phyloP scores from a whole-genome alignment of 1,140 invertebrate species.

The Rhyzopertha dominica region DNA sequence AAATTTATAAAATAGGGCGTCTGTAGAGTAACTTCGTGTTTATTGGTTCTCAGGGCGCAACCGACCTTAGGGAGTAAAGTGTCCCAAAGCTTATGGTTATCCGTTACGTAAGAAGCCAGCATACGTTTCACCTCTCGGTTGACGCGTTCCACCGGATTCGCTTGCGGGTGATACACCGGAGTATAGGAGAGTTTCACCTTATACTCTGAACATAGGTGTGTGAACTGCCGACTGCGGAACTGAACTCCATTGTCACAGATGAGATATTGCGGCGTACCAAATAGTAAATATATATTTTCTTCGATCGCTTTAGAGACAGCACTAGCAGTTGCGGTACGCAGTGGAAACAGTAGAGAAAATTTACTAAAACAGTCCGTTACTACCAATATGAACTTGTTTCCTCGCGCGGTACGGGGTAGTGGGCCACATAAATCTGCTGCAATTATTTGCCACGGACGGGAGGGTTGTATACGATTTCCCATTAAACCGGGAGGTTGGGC shows the following conservation, averaged over 20 bases:
- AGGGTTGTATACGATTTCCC: too few species aligned
- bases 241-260: constrained; percentile 12
- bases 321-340: constrained; percentile 10
- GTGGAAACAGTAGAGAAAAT: constrained; percentile 10
- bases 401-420: constrained; percentile 18
- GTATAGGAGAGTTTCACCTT: constrained; percentile 10
- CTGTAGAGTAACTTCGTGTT: constrained; percentile 32
- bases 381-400: constrained; percentile 38
- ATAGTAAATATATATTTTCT: constrained; percentile 15
- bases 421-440: constrained; percentile 40
- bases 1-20: constrained; percentile 30
- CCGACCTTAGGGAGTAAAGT: constrained; percentile 22
- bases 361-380: constrained; percentile 27
- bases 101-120: constrained; percentile 26
- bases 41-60: constrained; percentile 31
- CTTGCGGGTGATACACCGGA: constrained; percentile 15
- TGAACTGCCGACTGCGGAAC: constrained; percentile 5
- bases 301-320: constrained; percentile 8
- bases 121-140: constrained; percentile 36
- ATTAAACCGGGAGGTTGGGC: too few species aligned
- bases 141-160: constrained; percentile 19
- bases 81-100: constrained; percentile 38
- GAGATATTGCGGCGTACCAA: constrained; percentile 20
- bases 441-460: constrained; percentile 14
- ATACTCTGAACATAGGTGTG: neutral